Conservation (phyloP, 2,888 invertebrate genomes). For the Oeneis ivallda region DNA sequence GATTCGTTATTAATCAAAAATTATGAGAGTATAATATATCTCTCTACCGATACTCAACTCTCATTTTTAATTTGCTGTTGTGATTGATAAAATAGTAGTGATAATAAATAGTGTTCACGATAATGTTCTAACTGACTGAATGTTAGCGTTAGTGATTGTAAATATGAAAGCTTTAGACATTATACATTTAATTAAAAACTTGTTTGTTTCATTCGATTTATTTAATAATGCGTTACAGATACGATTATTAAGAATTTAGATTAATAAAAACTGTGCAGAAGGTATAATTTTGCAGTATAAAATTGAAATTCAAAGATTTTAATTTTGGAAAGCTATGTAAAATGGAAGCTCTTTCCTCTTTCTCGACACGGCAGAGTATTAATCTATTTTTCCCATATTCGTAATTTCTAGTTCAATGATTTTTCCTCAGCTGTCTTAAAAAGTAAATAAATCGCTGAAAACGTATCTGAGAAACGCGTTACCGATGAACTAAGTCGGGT, state of each 20-base stretch:
- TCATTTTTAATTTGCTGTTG: slow-evolving; percentile 76
- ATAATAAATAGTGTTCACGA: slow-evolving; percentile 80
- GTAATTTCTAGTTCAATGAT: no score
- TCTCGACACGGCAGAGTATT: no score
- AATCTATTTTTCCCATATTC: no score
- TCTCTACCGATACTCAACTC: slow-evolving; percentile 75
- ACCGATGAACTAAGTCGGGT: no score
- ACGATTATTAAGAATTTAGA: not conserved
- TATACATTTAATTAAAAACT: slow-evolving; percentile 75
- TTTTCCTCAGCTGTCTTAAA: no score
- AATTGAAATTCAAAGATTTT: slow-evolving; percentile 13
- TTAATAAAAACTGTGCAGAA: not conserved
- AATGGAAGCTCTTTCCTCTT: slow-evolving; percentile 39
- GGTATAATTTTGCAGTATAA: not conserved
- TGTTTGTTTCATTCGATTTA: slow-evolving; percentile 50
- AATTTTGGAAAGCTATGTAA: slow-evolving; percentile 28
- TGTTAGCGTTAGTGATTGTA: slow-evolving; percentile 78
- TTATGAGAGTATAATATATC: slow-evolving; percentile 62
- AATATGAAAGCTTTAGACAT: slow-evolving; percentile 78
- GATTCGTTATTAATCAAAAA: slow-evolving; percentile 55
- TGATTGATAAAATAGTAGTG: slow-evolving; percentile 75
- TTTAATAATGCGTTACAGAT: slow-evolving; percentile 22
- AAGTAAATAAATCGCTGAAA: no score
- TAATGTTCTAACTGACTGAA: slow-evolving; percentile 79
- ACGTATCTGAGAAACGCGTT: no score